Base-by-base conservation (phyloP, 2,888 invertebrate species). In the Caenorhabditis doughertyi region DNA sequence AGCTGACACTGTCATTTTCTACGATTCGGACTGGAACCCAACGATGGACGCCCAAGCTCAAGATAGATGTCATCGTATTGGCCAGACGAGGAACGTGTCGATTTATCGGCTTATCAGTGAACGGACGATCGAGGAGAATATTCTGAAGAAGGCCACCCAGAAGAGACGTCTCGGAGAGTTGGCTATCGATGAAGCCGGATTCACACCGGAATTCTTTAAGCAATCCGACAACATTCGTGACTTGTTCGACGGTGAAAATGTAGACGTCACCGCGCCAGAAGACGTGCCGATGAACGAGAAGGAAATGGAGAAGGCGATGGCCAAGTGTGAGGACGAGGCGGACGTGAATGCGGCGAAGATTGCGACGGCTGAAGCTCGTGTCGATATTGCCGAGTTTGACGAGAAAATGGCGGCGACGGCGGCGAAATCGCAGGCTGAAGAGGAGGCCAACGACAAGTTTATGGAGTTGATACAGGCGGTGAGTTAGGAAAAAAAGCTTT, bases 131-230 rank as follows among this genome's bases (percentile, higher is more conserved):
- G 73, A 73, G 42, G 73, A 73, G 18, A 64, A 73, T 27, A 51
- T 73, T 3, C 29, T 73, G 5, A 39, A 47, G n/a, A 73, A 62
- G 1, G 64, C 53, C 18, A 64, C 62, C 29, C 73, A 73, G 16
- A 73, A 73, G 42, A 55, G 62, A 27, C 73, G 73, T 27, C 73
- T 73, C 16, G 51, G 53, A 32, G 96, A 97, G 93, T 94, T 98
- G 92, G 98, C 99, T 60, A 99, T 99, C 92, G 99, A 99, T 93
- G 97, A 96, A 87, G 99, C 98, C 9, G 97, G 97, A 93, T 99
- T 99, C 92, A 99, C 98, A 32, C 97, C 98, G 16, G 96, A 97
- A 0, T 97, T 96, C 93, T 96, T 99, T 93, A 96, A 97, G 92
- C 84, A 89, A 60, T 65, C 87, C 11, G 88, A 89, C 74, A 91